Percentiles rank a stretch among this genome's conserved stretches.
phyloP scores from a whole-genome alignment of 2,113 vertebrate species.

The Crypturellus undulatus region DNA sequence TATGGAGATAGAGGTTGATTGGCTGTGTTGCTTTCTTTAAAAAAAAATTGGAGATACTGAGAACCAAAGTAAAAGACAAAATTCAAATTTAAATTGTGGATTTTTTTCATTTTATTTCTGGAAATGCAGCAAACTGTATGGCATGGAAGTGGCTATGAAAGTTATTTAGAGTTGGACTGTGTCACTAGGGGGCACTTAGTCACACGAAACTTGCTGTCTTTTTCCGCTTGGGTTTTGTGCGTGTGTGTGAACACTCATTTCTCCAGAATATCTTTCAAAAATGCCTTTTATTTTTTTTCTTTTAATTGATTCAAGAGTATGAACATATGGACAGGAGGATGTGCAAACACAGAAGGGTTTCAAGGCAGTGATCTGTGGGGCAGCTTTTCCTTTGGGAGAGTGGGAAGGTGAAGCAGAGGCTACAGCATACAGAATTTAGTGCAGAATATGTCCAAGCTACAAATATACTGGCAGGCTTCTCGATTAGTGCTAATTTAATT shows the following conservation, averaged over 20 bases:
- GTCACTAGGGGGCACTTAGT: constrained; percentile 83
- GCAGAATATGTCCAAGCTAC: background rate
- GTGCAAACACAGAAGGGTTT: background rate
- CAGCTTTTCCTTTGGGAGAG: background rate
- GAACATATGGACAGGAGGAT: background rate
- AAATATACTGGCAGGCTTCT: background rate
- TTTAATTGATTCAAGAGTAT: background rate
- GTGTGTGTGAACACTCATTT: background rate
- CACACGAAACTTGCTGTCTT: constrained; percentile 64
- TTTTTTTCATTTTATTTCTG: background rate
- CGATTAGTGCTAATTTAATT: constrained; percentile 45
- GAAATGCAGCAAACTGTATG: background rate
- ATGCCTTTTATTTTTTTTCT: background rate
- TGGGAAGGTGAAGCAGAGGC: background rate
- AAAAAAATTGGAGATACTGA: background rate
- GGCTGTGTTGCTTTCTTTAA: background rate
- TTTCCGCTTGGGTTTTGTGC: background rate
- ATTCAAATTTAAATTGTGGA: background rate
- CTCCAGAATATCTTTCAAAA: constrained; percentile 19
- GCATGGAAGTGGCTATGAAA: background rate
- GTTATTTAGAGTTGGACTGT: constrained; percentile 47
- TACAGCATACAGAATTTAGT: background rate
- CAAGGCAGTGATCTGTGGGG: background rate
- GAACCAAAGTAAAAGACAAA: background rate
- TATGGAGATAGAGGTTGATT: background rate